These are phyloP conservation scores for Chondrilla cf. caribensis DNA, from an alignment of 37 sponge, comb jelly and placozoan genomes.

Conservation along the genomic window DNA sequence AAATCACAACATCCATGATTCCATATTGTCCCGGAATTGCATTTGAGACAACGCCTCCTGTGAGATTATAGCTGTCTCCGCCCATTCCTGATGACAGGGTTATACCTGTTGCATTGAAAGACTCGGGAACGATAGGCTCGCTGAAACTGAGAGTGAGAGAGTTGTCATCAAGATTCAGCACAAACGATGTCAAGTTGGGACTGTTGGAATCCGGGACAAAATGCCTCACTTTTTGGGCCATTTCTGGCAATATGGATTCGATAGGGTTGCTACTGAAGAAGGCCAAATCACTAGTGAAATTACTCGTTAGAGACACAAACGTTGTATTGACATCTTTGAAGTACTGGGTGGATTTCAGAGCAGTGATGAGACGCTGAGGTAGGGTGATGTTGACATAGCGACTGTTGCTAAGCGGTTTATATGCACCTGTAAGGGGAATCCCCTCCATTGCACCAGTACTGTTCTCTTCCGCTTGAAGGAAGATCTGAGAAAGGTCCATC, in stretches of 20 bases:
- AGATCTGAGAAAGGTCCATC: constrained; percentile 33
- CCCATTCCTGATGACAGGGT: constrained; percentile 35
- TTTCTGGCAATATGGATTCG: constrained; percentile 32
- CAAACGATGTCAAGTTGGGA: constrained; percentile 59
- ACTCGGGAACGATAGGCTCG: constrained; percentile 70
- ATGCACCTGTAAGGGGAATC: constrained; percentile 34
- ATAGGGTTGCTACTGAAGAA: constrained; percentile 44
- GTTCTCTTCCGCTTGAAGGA: constrained; percentile 59
- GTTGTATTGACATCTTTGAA: constrained; percentile 66
- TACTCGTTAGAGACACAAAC: constrained; percentile 48
- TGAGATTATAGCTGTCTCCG: constrained; percentile 44
- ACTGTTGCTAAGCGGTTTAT: constrained; percentile 13
- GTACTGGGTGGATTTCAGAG: constrained; percentile 56
- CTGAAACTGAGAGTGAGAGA: constrained; percentile 71
- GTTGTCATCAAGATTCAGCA: constrained; percentile 65
- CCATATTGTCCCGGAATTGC: constrained; percentile 27
- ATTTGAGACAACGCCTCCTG: constrained; percentile 63
- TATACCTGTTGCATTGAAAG: constrained; percentile 67
- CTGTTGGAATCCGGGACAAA: constrained; percentile 62
- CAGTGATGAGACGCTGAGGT: constrained; percentile 21
- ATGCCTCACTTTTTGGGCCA: constrained; percentile 61
- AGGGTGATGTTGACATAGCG: constrained; percentile 46
- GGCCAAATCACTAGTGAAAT: constrained; percentile 58
- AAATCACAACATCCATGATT: constrained; percentile 40
- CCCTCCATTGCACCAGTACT: constrained; percentile 11